Evolutionary conservation across 2,113 vertebrate species (phyloP).

Genomic region (Leptobrachium ailaonicum): DNA sequence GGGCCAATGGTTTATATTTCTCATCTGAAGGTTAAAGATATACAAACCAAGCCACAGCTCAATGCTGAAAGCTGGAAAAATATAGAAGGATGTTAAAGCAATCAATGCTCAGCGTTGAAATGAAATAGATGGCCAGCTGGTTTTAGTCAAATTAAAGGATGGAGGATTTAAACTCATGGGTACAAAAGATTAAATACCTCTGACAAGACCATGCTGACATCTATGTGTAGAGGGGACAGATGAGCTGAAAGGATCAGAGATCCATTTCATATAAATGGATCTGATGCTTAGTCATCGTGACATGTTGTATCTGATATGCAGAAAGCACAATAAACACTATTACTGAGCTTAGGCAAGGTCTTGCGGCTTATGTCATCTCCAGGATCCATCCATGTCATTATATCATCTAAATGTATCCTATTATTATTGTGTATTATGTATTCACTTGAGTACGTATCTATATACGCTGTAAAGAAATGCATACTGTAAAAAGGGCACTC

Average conservation of each 20-base stretch:
- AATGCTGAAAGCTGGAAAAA: too few relatives aligned
- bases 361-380: too few relatives aligned
- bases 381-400: too few relatives aligned
- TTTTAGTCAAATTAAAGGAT: slow-evolving; percentile 28
- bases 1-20: too few relatives aligned
- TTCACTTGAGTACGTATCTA: too few relatives aligned
- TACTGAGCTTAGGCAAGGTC: background rate
- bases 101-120: slow-evolving; percentile 21
- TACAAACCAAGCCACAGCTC: background rate
- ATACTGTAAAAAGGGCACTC: too few relatives aligned
- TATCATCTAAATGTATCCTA: too few relatives aligned
- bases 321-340: background rate
- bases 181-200: slow-evolving; percentile 30
- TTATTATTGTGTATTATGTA: too few relatives aligned
- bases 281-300: background rate
- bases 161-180: slow-evolving; percentile 21
- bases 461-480: too few relatives aligned
- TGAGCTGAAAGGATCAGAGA: slow-evolving; percentile 17
- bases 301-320: background rate
- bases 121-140: slow-evolving; percentile 25
- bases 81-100: slow-evolving; percentile 14
- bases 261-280: slow-evolving; percentile 8
- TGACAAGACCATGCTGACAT: background rate
- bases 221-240: background rate
- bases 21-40: background rate